Base-by-base conservation (phyloP, 1,140 invertebrate species). In the Rhynchophorus ferrugineus region DNA sequence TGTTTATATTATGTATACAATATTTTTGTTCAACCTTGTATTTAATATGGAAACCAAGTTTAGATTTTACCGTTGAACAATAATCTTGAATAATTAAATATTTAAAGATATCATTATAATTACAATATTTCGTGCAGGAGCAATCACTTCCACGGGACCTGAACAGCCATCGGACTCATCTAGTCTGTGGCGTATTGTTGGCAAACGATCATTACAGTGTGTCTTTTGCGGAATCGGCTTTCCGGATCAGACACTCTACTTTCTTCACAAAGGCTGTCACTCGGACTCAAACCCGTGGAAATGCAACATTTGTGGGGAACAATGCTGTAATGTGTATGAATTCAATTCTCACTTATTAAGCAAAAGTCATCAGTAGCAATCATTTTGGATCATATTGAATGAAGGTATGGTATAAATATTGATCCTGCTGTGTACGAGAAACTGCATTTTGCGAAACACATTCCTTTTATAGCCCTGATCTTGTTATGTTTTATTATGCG, bases 281-380 rank as follows among this genome's bases (percentile, higher is more conserved):
- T 93, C 90, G 57, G 89, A 95, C 61, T 88, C 90, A 54, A 94
- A 96, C 75, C 93, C 94, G 0, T 97, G 92, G 91, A 93, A 93
- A 71, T 98, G 95, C 73, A 97, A 97, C 75, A 90, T 96, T 59
- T 98, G 95, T 71, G 92, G 92, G 19, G 88, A 93, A 71, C 83
- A 87, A 63, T 94, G 90, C 70, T 85, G 82, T 65, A 93, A 95
- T 66, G 84, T 94, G 22, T 95, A 96, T 72, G 90, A 95, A 71
- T 98, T 98, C 74, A 94, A 95, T 75, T 91, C 91, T 57, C 95
- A 98, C 80, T 78, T 95, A 66, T 75, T 95, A 52, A 93, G 89
- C 72, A 91, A 92, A 69, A 89, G 87, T 71, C 91, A 94, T 75
- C 87, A 91, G 44, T 68, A 53, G 61, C 44, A 52, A 52, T 52